These are phyloP conservation scores for Pterobdella sp. DNA, from an alignment of 2,888 invertebrate genomes.

Conservation along the genomic window DNA sequence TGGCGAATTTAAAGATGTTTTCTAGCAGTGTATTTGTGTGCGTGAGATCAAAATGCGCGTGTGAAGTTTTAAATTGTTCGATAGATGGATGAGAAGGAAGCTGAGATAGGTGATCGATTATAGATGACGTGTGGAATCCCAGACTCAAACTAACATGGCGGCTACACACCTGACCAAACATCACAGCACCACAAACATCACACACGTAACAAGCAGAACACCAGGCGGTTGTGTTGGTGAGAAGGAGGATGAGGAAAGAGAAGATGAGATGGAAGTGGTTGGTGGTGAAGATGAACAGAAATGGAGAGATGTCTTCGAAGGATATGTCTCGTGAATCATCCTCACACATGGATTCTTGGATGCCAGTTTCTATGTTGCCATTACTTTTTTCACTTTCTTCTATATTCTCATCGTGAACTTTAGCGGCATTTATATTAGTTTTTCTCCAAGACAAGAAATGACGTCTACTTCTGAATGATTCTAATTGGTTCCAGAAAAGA, in stretches of 20 bases:
- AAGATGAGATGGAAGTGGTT: neutral
- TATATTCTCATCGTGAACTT: constrained; percentile 50
- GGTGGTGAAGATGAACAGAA: constrained; percentile 7
- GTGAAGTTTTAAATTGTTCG: neutral
- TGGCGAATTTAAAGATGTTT: neutral
- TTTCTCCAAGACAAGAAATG: constrained; percentile 14
- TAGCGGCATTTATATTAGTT: constrained; percentile 67
- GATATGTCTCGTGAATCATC: constrained; percentile 15
- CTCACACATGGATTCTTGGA: constrained; percentile 1
- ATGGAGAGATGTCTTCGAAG: constrained; percentile 21
- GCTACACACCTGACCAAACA: neutral
- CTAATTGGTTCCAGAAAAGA: constrained; percentile 10
- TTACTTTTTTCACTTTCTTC: neutral
- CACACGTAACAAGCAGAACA: neutral
- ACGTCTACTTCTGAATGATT: neutral
- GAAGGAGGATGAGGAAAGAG: neutral
- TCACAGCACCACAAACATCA: neutral
- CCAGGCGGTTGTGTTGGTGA: neutral
- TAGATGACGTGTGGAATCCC: neutral
- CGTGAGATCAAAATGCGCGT: neutral
- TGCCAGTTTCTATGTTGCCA: neutral
- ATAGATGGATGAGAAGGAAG: neutral
- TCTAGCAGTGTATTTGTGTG: neutral
- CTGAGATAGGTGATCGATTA: neutral
- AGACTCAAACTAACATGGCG: neutral